Evolutionary conservation across 2,113 vertebrate species (phyloP), one percentile per base, ranked within the genome.

Genomic region (Amblyopsis rosae): DNA sequence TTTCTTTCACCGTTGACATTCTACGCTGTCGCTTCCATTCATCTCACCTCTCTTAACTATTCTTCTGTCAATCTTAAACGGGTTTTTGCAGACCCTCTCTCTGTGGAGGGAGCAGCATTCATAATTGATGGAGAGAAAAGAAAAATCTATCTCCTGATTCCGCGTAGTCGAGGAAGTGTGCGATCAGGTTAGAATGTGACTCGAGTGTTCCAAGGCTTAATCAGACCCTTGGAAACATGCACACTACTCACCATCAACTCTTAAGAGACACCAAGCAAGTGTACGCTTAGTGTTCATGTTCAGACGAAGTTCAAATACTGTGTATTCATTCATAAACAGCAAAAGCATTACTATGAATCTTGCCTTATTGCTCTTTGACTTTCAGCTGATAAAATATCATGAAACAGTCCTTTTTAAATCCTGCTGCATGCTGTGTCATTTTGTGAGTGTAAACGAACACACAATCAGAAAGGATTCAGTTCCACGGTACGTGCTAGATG

Each of bases 111-210:
- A 85, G 70, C 77, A 71, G 76, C 76, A 82, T 82, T 71, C 76
- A 72, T 86, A 90, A 87, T 89, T 88, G 88, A 87, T 86, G 87
- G 82, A 62, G 81, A 78, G 81, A 83, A 86, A 84, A 87, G 82
- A 87, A 88, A 89, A 87, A 87, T 88, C 84, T 76, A 79, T 78
- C 26, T 26, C 26, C 26, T 76, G 73, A 80, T 82, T 71, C 83
- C 64, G 15, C 66, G 46, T 41, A 41, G 48, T 79, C 59, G 64
- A 71, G 48, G 82, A 88, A 89, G 87, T 90, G 87, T 87, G 87
- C 87, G 87, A 89, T 90, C 88, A 88, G 81, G 86, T 86, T 90
- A 78, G 82, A 82, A 79, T 72, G 78, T 85, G 75, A 80, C 69
- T 19, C 61, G 49, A 1, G 15, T 77, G 85, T 81, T 86, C 82